Base-by-base conservation (phyloP, 2,888 invertebrate species). In the Andrena hattorfiana region DNA sequence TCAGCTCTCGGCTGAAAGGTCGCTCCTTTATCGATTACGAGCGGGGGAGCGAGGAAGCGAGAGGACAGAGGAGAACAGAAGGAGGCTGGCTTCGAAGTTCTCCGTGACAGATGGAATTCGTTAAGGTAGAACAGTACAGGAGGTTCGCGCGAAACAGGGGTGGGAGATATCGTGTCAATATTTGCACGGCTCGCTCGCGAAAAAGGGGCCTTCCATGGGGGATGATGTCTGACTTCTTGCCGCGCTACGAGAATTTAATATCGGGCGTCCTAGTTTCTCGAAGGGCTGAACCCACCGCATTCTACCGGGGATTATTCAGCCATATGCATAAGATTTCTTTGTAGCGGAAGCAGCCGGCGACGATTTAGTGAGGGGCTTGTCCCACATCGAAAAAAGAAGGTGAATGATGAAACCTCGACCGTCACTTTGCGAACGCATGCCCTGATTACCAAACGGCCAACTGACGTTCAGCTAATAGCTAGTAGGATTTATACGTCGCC, bases 171-270 rank as follows among this genome's bases (percentile, higher is more conserved):
- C 79, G 66, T 62, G 79, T 73, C 67, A 79, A 79, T 85, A 85
- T 85, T 85, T 85, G 79, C 73, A 56, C 67, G 72, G 54, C 63
- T 49, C 64, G 72, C 75, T 64, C 64, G 63, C 51, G 77, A 74
- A 64, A 64, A 85, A 67, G 66, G 71, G 66, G 49, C 60, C 74
- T 68, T 66, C 74, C 35, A 26, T 13, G 32, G 59, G 26, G 69
- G 26, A 72, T 72, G 74, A 54, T 73, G 32, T 77, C 77, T 77
- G 71, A 80, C 71, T 83, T 85, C 83, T 80, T 83, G 73, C 63
- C 60, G 35, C 69, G 69, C 68, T 51, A 66, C 32, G 74, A 80
- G 79, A 85, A 85, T 85, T 83, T 85, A 85, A 85, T 85, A 85
- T 85, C 79, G 79, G 74, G 75, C 72, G 83, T 85, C 85, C 83